Evolutionary conservation across 2,797 vertebrate genomes (phyloP), one percentile per base, ranked within the genome.

Genomic region (Peromyscus eremicus): DNA sequence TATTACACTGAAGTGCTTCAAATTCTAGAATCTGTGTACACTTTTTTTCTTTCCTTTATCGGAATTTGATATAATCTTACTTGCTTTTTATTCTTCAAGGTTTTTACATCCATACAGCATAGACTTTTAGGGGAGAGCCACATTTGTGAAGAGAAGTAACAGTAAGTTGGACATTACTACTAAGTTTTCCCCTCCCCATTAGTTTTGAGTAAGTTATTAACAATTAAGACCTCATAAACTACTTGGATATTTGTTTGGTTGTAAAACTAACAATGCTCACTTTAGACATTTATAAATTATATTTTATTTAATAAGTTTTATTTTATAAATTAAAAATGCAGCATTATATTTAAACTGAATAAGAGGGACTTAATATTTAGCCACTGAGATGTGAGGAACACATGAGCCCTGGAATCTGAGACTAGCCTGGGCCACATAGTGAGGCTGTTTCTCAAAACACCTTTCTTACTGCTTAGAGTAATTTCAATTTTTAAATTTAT

Each of bases 131-230:
- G 57, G 3, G 2, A 73, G 57, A 6, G 16, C 23, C 90, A 68
- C 12, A 11, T 10, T 57, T n/a, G 76, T 92, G 12, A n/a, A 86
- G 46, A 27, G 55, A 55, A 87, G n/a, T 71, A 40, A 37, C 14
- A 34, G 62, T 55, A 55, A 70, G 2, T 93, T 71, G 1, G 4
- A 32, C 0, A 6, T 92, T 23, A 60, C 57, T 89, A 70, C 29
- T 84, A 25, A 40, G 14, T 21, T 64, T 64, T 84, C 11, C 3
- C 19, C 29, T 34, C 5, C 8, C 21, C 12, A 5, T 52, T 81
- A 62, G 66, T 95, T 94, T 92, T 60, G 7, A 34, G 16, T 14
- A 91, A 85, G 34, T 52, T 82, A 46, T 75, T 92, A 66, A 88
- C 6, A 80, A 75, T 52, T 70, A 25, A 27, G 8, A 21, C 23